These are phyloP conservation scores for Flexamia atlantica DNA, from an alignment of 2,888 invertebrate species.

Conservation along the genomic window DNA sequence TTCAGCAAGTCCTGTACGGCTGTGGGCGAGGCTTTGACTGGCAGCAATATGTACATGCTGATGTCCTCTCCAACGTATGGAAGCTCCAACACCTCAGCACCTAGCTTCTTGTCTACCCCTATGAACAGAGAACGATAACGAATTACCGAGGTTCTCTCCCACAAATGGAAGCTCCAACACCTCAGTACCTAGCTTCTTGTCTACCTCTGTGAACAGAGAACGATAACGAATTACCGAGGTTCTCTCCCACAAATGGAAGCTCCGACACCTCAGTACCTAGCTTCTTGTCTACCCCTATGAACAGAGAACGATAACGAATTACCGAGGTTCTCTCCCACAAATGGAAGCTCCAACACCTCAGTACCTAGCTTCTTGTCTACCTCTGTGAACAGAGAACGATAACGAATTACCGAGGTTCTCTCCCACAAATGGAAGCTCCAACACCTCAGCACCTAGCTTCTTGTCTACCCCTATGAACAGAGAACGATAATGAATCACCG, in stretches of 20 bases:
- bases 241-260: no score
- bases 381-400: no score
- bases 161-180: slow-evolving; percentile 92
- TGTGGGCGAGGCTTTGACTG: slow-evolving; percentile 80
- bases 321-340: no score
- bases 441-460: no score
- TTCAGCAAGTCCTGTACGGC: slow-evolving; percentile 84
- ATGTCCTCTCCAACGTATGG: slow-evolving; percentile 91
- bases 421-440: no score
- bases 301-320: slow-evolving; percentile 79
- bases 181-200: slow-evolving; percentile 87
- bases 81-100: slow-evolving; percentile 89
- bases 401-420: no score
- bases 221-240: slow-evolving; percentile 65
- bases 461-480: no score
- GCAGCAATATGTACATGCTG: slow-evolving; percentile 90
- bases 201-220: slow-evolving; percentile 79
- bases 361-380: no score
- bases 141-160: slow-evolving; percentile 90
- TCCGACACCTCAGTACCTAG: slow-evolving; percentile 66
- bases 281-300: slow-evolving; percentile 54
- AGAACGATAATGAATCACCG: no score
- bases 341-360: slow-evolving; percentile 72
- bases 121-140: slow-evolving; percentile 77
- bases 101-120: slow-evolving; percentile 87